Conservation (phyloP, 2,797 vertebrate species). For the Tauraco hartlaubi region DNA sequence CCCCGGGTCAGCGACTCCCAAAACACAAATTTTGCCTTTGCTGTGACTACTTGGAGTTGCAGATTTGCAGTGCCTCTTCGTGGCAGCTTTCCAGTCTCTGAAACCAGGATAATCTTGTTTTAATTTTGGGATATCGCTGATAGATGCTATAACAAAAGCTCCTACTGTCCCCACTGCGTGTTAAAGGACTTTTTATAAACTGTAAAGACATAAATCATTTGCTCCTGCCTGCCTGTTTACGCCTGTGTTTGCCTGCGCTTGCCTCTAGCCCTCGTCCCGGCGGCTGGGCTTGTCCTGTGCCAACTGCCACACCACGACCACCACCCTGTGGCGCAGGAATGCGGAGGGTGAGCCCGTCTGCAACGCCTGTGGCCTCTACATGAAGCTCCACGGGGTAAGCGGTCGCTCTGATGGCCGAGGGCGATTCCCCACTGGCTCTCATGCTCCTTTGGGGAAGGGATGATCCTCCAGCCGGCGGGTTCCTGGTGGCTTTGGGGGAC, state of each 20-base stretch:
- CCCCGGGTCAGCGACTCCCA: background rate
- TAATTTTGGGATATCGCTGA: background rate
- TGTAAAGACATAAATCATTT: background rate
- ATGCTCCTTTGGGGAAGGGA: background rate
- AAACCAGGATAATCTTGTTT: background rate
- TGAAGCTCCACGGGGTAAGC: constrained; percentile 95
- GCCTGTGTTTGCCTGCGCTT: background rate
- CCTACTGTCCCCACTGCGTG: accelerated
- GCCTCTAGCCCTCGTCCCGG: constrained; percentile 91
- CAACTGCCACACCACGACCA: constrained; percentile 97
- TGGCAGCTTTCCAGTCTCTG: background rate
- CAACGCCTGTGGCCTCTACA: constrained; percentile 98
- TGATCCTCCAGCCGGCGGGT: accelerated
- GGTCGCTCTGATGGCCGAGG: accelerated
- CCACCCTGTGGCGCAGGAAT: constrained; percentile 97
- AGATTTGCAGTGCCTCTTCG: background rate
- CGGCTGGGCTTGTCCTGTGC: constrained; percentile 96
- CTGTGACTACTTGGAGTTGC: accelerated
- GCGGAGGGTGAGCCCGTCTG: constrained; percentile 98
- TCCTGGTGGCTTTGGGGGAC: accelerated
- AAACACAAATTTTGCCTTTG: background rate
- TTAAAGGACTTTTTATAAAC: background rate
- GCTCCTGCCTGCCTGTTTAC: background rate
- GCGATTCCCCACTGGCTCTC: background rate
- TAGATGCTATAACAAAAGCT: background rate